Conservation (phyloP, 2,113 vertebrate species). For the Cynopterus brachyotis region DNA sequence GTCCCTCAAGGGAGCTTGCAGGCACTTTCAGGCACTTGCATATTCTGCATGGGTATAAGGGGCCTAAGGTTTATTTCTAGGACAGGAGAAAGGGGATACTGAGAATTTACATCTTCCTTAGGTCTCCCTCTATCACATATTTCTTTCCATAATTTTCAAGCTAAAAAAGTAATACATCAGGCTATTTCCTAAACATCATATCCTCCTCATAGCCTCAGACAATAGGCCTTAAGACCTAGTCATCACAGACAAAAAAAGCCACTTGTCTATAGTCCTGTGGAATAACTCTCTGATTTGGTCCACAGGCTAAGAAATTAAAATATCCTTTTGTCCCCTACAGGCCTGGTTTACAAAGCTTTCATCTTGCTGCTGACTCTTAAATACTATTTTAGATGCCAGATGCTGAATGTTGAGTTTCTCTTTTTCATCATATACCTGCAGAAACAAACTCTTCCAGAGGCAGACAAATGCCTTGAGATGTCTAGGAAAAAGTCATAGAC, state of each 20-base stretch:
- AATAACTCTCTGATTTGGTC: background rate
- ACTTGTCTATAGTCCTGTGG: background rate
- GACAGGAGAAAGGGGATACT: background rate
- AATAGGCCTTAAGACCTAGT: background rate
- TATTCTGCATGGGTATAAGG: background rate
- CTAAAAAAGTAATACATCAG: background rate
- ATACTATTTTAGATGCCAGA: background rate
- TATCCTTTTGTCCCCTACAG: background rate
- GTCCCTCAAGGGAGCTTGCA: background rate
- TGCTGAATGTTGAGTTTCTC: background rate
- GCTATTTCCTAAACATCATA: background rate
- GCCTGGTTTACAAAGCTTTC: background rate
- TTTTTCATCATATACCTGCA: background rate
- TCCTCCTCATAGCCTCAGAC: background rate
- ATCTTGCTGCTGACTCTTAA: background rate
- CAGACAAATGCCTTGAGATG: background rate
- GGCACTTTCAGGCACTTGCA: background rate
- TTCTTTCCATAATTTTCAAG: background rate
- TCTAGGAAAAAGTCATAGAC: background rate
- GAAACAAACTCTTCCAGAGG: background rate
- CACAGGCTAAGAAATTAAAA: conserved; percentile 24
- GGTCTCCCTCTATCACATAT: background rate
- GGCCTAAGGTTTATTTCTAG: background rate
- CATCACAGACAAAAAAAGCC: background rate
- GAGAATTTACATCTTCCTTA: background rate